phyloP scores from a whole-genome alignment of 2,797 vertebrate species.

The Cryptoprocta ferox region DNA sequence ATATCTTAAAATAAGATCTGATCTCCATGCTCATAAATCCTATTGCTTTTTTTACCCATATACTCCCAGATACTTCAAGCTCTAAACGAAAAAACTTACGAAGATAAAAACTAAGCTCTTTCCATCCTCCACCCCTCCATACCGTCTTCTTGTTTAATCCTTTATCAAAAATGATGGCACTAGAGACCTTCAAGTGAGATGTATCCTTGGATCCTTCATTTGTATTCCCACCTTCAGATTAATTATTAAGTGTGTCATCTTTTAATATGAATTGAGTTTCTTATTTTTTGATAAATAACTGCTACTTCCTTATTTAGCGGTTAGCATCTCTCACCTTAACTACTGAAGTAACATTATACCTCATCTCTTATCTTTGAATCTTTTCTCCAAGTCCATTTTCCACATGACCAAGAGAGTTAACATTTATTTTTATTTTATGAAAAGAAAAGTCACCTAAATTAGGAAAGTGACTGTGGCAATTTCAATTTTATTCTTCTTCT shows the following conservation, averaged over 20 bases:
- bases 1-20: neutral
- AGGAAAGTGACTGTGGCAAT: neutral
- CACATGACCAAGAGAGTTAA: neutral
- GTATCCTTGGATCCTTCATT: neutral
- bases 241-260: neutral
- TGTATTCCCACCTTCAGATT: neutral
- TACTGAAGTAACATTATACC: neutral
- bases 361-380: neutral
- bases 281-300: neutral
- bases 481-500: neutral
- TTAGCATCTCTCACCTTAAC: neutral
- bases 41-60: neutral
- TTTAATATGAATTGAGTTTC: neutral
- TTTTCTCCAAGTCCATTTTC: neutral
- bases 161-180: neutral
- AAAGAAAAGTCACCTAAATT: conserved; percentile 33
- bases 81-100: neutral
- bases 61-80: neutral
- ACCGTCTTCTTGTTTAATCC: neutral
- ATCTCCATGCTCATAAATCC: neutral
- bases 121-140: neutral
- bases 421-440: neutral
- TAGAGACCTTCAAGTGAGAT: neutral
- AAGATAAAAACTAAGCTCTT: neutral
- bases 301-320: neutral